Percentiles rank a stretch among this genome's conserved stretches.
Evolutionary conservation across 2,113 vertebrate species (phyloP).

Genomic region (Lagopus muta): DNA sequence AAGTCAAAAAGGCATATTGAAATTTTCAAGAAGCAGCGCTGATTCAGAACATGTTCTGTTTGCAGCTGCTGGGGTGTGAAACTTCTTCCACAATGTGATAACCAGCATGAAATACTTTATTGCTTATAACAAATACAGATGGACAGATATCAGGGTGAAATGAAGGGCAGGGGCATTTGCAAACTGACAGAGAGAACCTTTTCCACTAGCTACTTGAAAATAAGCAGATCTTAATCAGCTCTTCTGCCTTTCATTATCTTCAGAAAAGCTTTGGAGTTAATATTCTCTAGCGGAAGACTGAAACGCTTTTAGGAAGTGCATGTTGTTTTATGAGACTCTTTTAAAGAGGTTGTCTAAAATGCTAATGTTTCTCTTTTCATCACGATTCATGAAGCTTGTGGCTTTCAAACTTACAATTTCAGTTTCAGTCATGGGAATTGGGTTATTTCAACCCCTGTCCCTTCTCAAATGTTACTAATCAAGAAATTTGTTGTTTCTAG

Average conservation of each 20-base stretch:
- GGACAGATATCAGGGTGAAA: constrained; percentile 55
- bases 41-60: constrained; percentile 36
- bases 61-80: constrained; percentile 56
- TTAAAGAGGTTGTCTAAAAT: constrained; percentile 17
- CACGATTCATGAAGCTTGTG: background rate
- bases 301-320: constrained; percentile 12
- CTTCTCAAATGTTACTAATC: background rate
- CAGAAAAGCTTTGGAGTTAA: background rate
- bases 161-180: constrained; percentile 32
- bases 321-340: background rate
- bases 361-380: background rate
- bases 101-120: background rate
- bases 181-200: background rate
- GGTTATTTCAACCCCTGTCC: background rate
- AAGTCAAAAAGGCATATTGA: constrained; percentile 42
- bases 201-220: background rate
- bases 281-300: background rate
- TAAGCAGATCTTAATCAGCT: background rate
- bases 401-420: constrained; percentile 6
- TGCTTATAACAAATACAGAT: constrained; percentile 45
- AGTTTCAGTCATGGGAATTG: background rate
- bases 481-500: background rate
- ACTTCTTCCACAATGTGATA: background rate
- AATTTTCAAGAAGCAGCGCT: background rate
- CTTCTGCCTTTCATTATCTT: constrained; percentile 13